Base-by-base conservation (phyloP, 1,140 invertebrate species). In the Carposina sasakii region DNA sequence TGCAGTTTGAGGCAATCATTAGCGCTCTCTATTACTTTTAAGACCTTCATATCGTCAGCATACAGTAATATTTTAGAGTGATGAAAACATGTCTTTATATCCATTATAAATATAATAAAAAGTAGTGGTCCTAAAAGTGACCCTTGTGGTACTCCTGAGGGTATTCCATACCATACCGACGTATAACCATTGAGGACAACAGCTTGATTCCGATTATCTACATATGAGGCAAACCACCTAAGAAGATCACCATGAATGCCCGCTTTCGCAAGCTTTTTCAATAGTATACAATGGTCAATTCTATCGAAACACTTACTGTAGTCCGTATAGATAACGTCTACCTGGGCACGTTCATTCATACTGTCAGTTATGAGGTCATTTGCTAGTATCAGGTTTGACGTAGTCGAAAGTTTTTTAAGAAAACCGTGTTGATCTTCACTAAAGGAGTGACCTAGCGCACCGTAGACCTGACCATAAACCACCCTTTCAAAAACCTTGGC, bases 281-380 rank as follows among this genome's bases (percentile, higher is more conserved):
- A 12, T 10, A 48, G 46, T 10, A 34, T 24, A 2, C 6, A 0
- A 15, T 57, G 58, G 20, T 34, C 13, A 34, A 69, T 51, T 19
- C 31, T 46, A 31, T 69, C 63, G 40, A 72, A 67, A 0, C 58
- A 61, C 30, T 70, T 70, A 0, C 48, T 48, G n/a, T 63, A 54
- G 44, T 70, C 64, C 1, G 66, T 69, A 45, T 60, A 63, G 0
- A 63, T 46, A 0, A 45, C 54, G 47, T 69, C 63, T 4, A 64
- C 51, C 26, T 70, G 61, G 6, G 15, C 4, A 8, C 50, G 36
- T 6, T 24, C 15, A 34, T 31, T 13, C 31, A 33, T 43, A 5
- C 4, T 5, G 23, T 9, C 5, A 3, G 13, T 15, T 12, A 43
- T 20, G 26, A 4, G 23, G 40, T 13, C 5, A 8, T 13, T 13